Base-by-base conservation (phyloP, 2,113 vertebrate genomes). In the Caretta caretta region DNA sequence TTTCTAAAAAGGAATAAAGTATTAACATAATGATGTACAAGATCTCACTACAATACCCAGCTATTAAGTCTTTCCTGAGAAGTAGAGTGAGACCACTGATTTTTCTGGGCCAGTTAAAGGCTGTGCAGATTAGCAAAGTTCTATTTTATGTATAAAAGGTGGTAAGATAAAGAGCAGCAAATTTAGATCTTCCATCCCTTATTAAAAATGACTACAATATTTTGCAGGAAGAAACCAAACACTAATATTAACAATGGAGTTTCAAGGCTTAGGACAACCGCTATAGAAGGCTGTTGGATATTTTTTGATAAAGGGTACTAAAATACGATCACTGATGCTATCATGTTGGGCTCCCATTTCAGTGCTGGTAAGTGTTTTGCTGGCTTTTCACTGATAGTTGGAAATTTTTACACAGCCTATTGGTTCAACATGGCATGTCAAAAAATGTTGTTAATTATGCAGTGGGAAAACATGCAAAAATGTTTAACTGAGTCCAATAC, bases 401-500 rank as follows among this genome's bases (percentile, higher is more conserved):
- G 94, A 93, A 90, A 94, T 35, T 87, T 93, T 83, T 96, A 82
- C 85, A 83, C 85, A 90, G 75, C 81, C 88, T 59, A 19, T 31
- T 83, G 72, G 90, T 93, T 86, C 84, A 92, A 90, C 89, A 31
- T 6, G 59, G 42, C 48, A 51, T 2, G 1, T 86, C 91, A 93
- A 97, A 92, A 54, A 86, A 92, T 88, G 80, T 83, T 95, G 81
- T 59, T 93, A 95, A 96, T 83, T 49, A 87, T 75, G 92, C 80
- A 88, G 84, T 89, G 87, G 86, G 92, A 95, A 97, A 90, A 79
- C 84, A 93, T 48, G 93, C 92, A 95, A 87, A 96, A 96, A 91
- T 50, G 54, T 84, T 93, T 57, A 72, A 56, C 91, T 38, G 87
- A 88, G 84, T n/a, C 80, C 57, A 95, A 85, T 51, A 75, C 75